Conservation (phyloP, 2,113 vertebrate species). For the Etheostoma cragini region DNA sequence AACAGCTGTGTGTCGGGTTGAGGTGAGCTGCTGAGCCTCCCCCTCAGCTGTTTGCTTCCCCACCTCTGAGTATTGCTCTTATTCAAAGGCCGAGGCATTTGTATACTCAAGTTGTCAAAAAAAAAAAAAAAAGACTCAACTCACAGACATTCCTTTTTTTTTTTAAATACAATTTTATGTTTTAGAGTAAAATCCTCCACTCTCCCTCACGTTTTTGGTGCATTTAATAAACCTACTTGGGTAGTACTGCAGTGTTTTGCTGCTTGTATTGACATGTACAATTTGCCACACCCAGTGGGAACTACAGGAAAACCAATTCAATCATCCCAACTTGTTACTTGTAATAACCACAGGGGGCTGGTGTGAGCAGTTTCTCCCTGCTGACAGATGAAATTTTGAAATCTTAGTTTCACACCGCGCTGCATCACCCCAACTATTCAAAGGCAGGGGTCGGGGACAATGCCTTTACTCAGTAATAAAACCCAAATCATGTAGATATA, state of each 20-base stretch:
- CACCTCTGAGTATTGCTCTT: background rate
- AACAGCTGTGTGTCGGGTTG: constrained; percentile 32
- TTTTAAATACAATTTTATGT: background rate
- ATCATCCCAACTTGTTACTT: constrained; percentile 1
- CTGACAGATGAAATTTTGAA: background rate
- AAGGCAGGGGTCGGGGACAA: background rate
- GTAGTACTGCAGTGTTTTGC: background rate
- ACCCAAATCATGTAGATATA: background rate
- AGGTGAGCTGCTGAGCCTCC: constrained; percentile 9
- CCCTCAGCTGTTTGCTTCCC: constrained; percentile 26
- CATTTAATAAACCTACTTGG: background rate
- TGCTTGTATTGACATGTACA: background rate
- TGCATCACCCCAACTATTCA: background rate
- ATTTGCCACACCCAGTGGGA: background rate
- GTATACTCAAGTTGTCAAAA: background rate
- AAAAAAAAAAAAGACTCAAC: background rate
- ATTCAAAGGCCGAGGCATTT: background rate
- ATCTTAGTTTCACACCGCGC: background rate
- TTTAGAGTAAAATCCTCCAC: background rate
- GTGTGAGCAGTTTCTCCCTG: background rate
- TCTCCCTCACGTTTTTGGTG: background rate
- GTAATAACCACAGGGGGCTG: constrained; percentile 11
- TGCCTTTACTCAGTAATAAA: background rate
- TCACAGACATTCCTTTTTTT: too few species aligned
- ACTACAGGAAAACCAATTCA: background rate